Conservation (phyloP, 23 tunicate species). For the Ascidia mentula region DNA sequence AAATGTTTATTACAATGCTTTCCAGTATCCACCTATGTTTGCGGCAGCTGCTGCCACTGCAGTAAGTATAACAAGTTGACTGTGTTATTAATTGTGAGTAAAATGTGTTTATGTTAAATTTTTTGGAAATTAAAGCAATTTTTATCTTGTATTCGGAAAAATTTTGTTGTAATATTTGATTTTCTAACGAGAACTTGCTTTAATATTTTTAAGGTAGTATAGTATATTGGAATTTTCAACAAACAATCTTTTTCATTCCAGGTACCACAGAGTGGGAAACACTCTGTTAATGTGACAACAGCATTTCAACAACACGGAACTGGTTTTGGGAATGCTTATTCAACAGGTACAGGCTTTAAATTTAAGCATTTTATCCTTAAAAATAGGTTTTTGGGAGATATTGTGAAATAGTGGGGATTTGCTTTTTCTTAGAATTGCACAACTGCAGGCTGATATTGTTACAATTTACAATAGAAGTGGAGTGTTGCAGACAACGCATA, state of each 20-base stretch:
- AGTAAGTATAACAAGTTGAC: constrained; percentile 6
- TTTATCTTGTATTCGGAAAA: not conserved
- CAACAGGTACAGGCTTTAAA: constrained; percentile 33
- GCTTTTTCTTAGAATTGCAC: too few species aligned
- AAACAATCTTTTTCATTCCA: not conserved
- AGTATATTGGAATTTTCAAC: too few species aligned
- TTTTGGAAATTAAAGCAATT: not conserved
- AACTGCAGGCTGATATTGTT: too few species aligned
- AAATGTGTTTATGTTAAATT: too few species aligned
- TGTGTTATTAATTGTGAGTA: too few species aligned
- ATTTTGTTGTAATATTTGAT: constrained; percentile 7
- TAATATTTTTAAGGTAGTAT: not conserved
- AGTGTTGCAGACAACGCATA: too few species aligned
- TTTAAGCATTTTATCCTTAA: not conserved
- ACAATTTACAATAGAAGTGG: too few species aligned
- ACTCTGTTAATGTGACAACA: constrained; percentile 65
- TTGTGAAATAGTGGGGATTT: too few species aligned
- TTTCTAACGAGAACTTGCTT: not conserved
- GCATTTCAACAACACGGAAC: constrained; percentile 81
- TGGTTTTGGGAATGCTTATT: constrained; percentile 72
- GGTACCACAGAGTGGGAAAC: constrained; percentile 82
- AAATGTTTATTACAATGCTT: constrained; percentile 60
- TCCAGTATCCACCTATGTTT: constrained; percentile 86
- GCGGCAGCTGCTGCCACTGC: constrained; percentile 64
- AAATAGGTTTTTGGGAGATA: not conserved